Base-by-base conservation (phyloP, 2,888 invertebrate species). In the Neocrepidodera transversa region DNA sequence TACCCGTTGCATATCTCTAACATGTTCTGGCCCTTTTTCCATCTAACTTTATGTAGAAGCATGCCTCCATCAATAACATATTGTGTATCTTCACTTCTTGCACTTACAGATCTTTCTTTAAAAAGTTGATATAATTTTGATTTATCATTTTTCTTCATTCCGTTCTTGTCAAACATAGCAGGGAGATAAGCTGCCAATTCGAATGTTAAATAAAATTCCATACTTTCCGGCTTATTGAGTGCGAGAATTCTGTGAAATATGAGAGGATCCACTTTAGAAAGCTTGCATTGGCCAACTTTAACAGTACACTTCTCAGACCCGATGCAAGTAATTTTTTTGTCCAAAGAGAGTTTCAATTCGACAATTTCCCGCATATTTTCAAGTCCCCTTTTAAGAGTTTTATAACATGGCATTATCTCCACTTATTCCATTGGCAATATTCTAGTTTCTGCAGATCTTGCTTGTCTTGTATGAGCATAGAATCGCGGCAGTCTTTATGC, bases 401-500 rank as follows among this genome's bases (percentile, higher is more conserved):
- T 36, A 36, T 36, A 36, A 14, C 35, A 36, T 36, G 14, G 11
- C 14, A 36, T 36, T 36, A 36, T 36, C 35, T 8, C 35, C 35
- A 36, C 35, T 36, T 36, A 36, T 36, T 36, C 14, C 35, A 36
- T 36, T 36, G 35, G 35, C 35, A 36, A 36, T 36, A 36, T 36
- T 36, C 35, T 36, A 36, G 35, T 36, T 36, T 36, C 14, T 36
- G 35, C 35, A 36, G 14, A 36, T 36, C 35, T 14, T 8, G 6
- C 35, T 36, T 36, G 35, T 36, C 35, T 5, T 36, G 35, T 13
- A 36, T 36, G 35, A 36, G 35, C 35, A 36, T 36, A 36, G 35
- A 36, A 8, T 36, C 35, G 6, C 13, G 6, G 13, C 13, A 13
- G 13, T 36, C 35, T 36, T 36, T 36, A 36, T 36, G 35, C 35